Base-by-base conservation (phyloP, 2,113 vertebrate genomes). In the Morone saxatilis region DNA sequence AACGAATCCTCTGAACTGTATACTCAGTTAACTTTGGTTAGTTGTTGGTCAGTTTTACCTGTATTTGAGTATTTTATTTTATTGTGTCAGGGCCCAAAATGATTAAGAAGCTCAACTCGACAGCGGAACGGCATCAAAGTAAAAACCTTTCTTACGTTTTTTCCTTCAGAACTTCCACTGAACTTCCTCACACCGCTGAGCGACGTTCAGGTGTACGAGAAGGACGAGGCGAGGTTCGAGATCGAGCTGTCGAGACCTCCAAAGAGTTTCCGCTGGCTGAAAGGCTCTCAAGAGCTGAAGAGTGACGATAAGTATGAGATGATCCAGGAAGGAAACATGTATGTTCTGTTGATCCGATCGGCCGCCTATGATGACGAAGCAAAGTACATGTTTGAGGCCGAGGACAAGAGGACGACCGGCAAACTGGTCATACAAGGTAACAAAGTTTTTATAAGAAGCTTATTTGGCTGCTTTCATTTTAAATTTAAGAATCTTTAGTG, bases 331-430 rank as follows among this genome's bases (percentile, higher is more conserved):
- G 97, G 95, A 63, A 98, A 97, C 45, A 94, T 93, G 59, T 96
- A 97, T n/a, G 87, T 93, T 11, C 88, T 99, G 80, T 68, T 96
- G 75, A 95, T 99, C 88, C 98, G 95, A 80, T 95, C 95, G 1
- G 97, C 96, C 36, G 96, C 95, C 7, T 99, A 97, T 87, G 98
- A 99, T 0, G 98, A 99, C 80, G 98, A 99, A 90, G 98, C 96
- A 13, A 99, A 99, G 91, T 99, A 99, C 80, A 96, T 96, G 19
- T 99, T 99, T 93, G 98, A 99, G 94, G 98, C 98, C 0, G 98
- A 99, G 90, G 98, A 99, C 90, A 99, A 99, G 89, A 96, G 92
- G 87, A 97, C 96, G 3, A 93, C 94, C 31, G 96, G 87, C 84
- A 99, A 99, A 89, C 93, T 99, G 14, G 91, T 97, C 83, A 99